These are phyloP conservation scores for Micrastur ruficollis DNA, from an alignment of 2,797 vertebrate genomes.

Conservation along the genomic window DNA sequence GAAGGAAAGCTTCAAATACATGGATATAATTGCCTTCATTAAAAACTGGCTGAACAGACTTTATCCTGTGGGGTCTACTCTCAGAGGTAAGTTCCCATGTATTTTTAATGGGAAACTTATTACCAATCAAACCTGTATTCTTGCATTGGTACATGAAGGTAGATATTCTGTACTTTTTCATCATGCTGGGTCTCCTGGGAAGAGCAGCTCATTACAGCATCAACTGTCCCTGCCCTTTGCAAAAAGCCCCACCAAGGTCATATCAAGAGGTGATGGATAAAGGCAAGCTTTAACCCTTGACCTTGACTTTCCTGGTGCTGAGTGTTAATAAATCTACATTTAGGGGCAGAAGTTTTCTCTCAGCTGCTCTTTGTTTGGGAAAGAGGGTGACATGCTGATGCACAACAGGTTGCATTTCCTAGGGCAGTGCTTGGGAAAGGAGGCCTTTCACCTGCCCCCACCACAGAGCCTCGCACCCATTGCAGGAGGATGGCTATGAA, in stretches of 20 bases:
- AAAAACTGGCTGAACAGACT: slow-evolving; percentile 6
- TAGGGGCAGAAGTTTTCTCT: slow-evolving; percentile 37
- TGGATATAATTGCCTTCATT: slow-evolving; percentile 21
- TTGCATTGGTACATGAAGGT: slow-evolving; percentile 12
- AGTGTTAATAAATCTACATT: slow-evolving; percentile 63
- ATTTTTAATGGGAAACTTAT: slow-evolving; percentile 59
- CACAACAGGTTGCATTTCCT: slow-evolving; percentile 59
- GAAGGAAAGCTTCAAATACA: background rate
- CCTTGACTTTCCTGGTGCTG: slow-evolving; percentile 52
- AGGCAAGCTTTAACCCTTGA: slow-evolving; percentile 62
- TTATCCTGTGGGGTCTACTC: slow-evolving; percentile 22
- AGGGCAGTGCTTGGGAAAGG: background rate
- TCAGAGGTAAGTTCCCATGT: slow-evolving; percentile 26
- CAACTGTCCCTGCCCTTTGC: slow-evolving; percentile 62
- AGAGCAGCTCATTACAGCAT: slow-evolving; percentile 27
- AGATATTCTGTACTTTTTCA: slow-evolving; percentile 25
- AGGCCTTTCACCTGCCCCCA: background rate
- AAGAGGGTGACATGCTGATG: background rate
- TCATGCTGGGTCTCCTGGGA: slow-evolving; percentile 40
- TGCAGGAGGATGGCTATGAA: accelerated
- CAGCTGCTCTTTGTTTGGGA: slow-evolving; percentile 43
- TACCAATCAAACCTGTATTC: slow-evolving; percentile 27
- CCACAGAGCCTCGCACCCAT: accelerated
- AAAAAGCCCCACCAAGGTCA: slow-evolving; percentile 49
- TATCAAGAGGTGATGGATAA: slow-evolving; percentile 58